Evolutionary conservation across 2,888 invertebrate species (phyloP).

Genomic region (Theristus sp.): DNA sequence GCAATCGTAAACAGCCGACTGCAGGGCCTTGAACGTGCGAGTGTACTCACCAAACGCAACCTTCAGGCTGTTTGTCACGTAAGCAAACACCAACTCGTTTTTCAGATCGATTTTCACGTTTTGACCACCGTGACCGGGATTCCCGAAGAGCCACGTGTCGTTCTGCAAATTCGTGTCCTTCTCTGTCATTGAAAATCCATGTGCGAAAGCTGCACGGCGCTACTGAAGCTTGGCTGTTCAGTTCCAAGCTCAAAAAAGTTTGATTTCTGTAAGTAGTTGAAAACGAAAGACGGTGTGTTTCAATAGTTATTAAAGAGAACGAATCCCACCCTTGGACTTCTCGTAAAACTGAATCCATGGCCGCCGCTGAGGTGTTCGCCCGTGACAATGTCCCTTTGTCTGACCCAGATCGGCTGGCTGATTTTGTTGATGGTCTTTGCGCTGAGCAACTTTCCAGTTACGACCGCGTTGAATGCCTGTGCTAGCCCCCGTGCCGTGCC

Average conservation of each 20-base stretch:
- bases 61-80: conserved; percentile 19
- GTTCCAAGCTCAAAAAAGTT: too few relatives aligned
- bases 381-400: not conserved
- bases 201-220: too few relatives aligned
- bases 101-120: conserved; percentile 21
- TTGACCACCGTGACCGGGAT: conserved; percentile 29
- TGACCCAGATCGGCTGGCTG: not conserved
- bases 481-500: not conserved
- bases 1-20: not conserved
- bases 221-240: too few relatives aligned
- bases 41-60: not conserved
- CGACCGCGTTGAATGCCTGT: not conserved
- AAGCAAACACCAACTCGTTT: conserved; percentile 24
- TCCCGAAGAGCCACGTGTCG: conserved; percentile 14
- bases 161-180: not conserved
- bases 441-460: not conserved
- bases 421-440: not conserved
- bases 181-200: too few relatives aligned
- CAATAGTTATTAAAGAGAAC: too few relatives aligned
- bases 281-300: too few relatives aligned
- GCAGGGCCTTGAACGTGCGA: not conserved
- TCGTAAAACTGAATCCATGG: not conserved
- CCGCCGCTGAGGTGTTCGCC: not conserved
- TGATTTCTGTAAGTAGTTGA: too few relatives aligned
- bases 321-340: not conserved